phyloP scores from a whole-genome alignment of 2,797 vertebrate genomes.

The Mionectes olivaceus region DNA sequence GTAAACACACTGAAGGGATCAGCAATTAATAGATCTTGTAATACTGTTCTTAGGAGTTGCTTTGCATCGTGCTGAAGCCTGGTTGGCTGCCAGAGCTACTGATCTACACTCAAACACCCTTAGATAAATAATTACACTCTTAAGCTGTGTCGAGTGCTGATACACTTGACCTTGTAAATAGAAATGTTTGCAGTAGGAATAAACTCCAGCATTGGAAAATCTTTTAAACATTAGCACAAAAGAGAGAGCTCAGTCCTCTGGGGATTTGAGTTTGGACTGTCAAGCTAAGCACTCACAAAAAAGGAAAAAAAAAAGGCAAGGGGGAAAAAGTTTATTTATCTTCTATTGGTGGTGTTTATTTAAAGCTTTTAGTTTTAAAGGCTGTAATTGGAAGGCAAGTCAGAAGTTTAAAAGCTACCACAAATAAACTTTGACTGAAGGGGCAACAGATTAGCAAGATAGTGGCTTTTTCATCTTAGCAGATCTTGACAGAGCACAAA shows the following conservation, averaged over 20 bases:
- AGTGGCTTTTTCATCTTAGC: constrained; percentile 76
- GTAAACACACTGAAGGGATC: constrained; percentile 74
- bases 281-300: constrained; percentile 77
- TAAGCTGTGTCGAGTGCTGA: constrained; percentile 84
- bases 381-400: constrained; percentile 77
- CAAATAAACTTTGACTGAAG: constrained; percentile 83
- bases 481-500: constrained; percentile 64
- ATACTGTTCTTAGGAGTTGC: constrained; percentile 76
- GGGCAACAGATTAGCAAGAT: constrained; percentile 77
- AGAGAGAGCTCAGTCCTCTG: constrained; percentile 82
- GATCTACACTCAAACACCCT: constrained; percentile 86
- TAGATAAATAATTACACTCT: constrained; percentile 87
- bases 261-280: constrained; percentile 82
- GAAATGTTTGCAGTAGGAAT: constrained; percentile 88
- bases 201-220: constrained; percentile 87
- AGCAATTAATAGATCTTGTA: constrained; percentile 78
- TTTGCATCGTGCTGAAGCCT: constrained; percentile 76
- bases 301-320: background rate
- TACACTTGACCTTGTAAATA: constrained; percentile 90
- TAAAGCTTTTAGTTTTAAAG: constrained; percentile 83
- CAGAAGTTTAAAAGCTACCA: constrained; percentile 82
- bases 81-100: constrained; percentile 85
- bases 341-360: constrained; percentile 86
- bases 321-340: constrained; percentile 82
- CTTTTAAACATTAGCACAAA: constrained; percentile 91